Percentiles rank a stretch among this genome's conserved stretches.
phyloP scores from a whole-genome alignment of 2,113 vertebrate genomes.

The Hucho hucho region DNA sequence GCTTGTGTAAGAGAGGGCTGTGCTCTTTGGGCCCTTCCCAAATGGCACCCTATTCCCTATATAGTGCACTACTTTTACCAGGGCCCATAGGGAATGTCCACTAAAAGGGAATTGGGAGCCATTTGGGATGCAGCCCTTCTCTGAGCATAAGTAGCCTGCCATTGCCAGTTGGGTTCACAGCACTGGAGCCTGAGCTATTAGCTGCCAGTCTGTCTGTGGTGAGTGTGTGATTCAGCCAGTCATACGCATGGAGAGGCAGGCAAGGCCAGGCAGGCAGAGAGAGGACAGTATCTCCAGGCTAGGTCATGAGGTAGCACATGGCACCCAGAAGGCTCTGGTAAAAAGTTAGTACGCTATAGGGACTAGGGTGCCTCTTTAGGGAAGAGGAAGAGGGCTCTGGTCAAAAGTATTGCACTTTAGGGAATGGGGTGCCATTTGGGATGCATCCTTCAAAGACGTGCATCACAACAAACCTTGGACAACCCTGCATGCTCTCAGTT shows the following conservation, averaged over 20 bases:
- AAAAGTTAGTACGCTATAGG: too few relatives aligned
- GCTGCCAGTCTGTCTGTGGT: background rate
- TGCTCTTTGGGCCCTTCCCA: background rate
- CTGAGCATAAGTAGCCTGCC: background rate
- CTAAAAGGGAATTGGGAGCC: too few relatives aligned
- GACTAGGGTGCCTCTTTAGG: too few relatives aligned
- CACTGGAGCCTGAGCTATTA: background rate
- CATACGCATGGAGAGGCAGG: slow-evolving; percentile 4
- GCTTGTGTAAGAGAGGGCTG: background rate
- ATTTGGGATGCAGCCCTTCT: background rate
- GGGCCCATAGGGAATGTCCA: too few relatives aligned
- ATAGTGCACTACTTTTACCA: too few relatives aligned
- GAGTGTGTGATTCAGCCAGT: slow-evolving; percentile 1
- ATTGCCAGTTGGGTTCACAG: background rate
- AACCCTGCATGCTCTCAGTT: background rate
- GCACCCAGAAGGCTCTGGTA: too few relatives aligned
- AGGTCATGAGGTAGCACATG: slow-evolving; percentile 2
- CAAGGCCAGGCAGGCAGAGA: background rate
- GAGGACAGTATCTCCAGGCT: slow-evolving; percentile 7
- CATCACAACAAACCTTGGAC: background rate
- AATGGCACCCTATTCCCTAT: too few relatives aligned
- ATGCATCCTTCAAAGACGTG: background rate
- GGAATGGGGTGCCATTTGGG: too few relatives aligned
- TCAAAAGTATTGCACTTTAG: too few relatives aligned
- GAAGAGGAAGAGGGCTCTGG: too few relatives aligned